Evolutionary conservation across 2,113 vertebrate genomes (phyloP).

Genomic region (Asarcornis scutulata): DNA sequence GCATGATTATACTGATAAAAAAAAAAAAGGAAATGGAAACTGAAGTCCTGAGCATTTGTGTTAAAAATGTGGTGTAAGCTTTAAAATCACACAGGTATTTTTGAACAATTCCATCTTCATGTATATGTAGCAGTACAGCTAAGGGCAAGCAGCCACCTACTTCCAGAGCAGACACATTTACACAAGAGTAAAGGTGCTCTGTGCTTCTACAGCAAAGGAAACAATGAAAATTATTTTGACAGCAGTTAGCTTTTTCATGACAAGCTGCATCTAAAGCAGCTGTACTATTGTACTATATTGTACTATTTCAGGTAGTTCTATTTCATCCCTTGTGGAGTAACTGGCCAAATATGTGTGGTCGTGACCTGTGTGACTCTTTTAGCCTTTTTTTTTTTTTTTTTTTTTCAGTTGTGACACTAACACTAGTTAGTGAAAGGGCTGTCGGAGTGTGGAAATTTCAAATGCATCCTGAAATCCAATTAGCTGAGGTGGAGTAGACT

Average conservation of each 20-base stretch:
- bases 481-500: neutral
- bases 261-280: neutral
- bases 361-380: accelerated
- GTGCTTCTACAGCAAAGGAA: neutral
- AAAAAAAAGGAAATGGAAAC: neutral
- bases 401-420: neutral
- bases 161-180: neutral
- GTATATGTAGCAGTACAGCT: neutral
- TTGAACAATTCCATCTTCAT: neutral
- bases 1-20: neutral
- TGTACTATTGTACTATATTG: neutral
- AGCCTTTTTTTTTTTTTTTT: neutral
- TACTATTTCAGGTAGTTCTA: neutral
- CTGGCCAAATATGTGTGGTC: neutral
- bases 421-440: neutral
- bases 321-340: neutral
- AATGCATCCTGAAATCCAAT: neutral
- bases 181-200: neutral
- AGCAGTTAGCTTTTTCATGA: neutral
- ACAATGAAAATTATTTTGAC: neutral
- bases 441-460: neutral
- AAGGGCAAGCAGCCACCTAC: neutral
- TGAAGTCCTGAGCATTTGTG: neutral
- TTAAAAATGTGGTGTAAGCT: neutral
- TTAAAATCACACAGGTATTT: neutral